Evolutionary conservation across 2,797 vertebrate species (phyloP).

Genomic region (Ateles fusciceps): DNA sequence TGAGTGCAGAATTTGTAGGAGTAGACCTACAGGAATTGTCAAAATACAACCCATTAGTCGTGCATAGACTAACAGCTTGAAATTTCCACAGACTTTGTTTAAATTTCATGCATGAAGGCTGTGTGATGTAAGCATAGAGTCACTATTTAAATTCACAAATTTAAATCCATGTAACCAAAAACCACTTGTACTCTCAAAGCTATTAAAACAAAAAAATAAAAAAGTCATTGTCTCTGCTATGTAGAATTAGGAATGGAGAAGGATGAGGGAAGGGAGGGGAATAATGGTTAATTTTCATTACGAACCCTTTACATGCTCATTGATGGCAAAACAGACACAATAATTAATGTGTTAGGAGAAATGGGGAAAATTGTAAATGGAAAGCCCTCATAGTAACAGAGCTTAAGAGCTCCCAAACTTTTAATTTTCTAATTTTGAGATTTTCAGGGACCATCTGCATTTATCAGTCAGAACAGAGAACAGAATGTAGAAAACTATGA

Average conservation of each 20-base stretch:
- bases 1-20: background rate
- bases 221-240: background rate
- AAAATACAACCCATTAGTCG: background rate
- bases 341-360: background rate
- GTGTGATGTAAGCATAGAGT: background rate
- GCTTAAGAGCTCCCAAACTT: background rate
- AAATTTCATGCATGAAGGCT: background rate
- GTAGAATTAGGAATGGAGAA: background rate
- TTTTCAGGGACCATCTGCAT: background rate
- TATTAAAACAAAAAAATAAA: background rate
- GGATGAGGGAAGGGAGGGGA: too few relatives aligned
- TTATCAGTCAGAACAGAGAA: background rate
- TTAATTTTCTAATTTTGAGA: background rate
- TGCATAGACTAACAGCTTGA: background rate
- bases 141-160: background rate
- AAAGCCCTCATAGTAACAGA: background rate
- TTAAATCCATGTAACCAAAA: too few relatives aligned
- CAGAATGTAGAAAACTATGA: background rate
- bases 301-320: background rate
- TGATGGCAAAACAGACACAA: background rate
- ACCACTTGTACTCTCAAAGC: too few relatives aligned
- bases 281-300: background rate
- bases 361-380: background rate
- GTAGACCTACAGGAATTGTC: background rate
- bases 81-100: background rate